Conservation (phyloP, 2,113 vertebrate species). For the Hyla sarda region DNA sequence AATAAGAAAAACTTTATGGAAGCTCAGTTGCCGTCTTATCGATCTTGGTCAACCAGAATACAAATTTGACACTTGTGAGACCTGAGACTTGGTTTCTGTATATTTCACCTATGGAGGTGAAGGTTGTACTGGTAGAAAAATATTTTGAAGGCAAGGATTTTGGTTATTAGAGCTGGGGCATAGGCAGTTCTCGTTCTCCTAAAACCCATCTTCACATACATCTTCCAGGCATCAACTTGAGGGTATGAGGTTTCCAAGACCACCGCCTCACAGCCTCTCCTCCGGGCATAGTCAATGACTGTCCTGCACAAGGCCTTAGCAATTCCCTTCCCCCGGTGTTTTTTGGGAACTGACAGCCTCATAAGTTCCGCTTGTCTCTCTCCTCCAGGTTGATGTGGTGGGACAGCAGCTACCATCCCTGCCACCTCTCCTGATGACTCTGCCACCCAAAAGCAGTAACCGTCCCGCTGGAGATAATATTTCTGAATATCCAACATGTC, state of each 20-base stretch:
- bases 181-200: fast-evolving
- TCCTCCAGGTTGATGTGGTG: fast-evolving
- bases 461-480: conserved; percentile 51
- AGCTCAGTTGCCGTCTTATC: not conserved
- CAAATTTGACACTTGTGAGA: not conserved
- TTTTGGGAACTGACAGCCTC: conserved; percentile 62
- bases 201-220: conserved; percentile 68
- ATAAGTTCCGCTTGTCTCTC: conserved; percentile 65
- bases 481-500: conserved; percentile 58
- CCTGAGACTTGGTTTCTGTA: not conserved
- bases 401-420: conserved; percentile 61
- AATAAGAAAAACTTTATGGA: no score
- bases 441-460: conserved; percentile 66
- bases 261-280: conserved; percentile 60
- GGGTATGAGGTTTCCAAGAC: conserved; percentile 65
- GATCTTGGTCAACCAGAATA: no score
- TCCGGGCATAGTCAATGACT: conserved; percentile 62
- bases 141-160: conserved; percentile 33
- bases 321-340: conserved; percentile 65
- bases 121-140: conserved; percentile 53
- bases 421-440: conserved; percentile 52
- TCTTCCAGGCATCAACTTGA: conserved; percentile 61
- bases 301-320: conserved; percentile 65
- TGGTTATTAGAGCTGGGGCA: conserved; percentile 26
- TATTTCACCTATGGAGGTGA: not conserved